Evolutionary conservation across 1,140 invertebrate species (phyloP).

Genomic region (Brachionus asplanchnoidis): DNA sequence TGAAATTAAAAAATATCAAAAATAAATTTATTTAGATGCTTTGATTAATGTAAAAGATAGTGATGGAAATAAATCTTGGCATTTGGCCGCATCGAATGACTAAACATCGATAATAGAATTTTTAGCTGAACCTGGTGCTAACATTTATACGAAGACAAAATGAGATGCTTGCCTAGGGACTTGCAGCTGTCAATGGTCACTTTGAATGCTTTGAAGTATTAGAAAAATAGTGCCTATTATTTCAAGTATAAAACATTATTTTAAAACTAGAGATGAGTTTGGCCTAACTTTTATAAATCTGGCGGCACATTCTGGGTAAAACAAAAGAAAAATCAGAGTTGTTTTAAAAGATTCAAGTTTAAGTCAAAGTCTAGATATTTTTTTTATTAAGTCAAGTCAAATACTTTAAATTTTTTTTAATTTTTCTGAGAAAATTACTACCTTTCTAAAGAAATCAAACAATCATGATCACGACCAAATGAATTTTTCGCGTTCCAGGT

Average conservation of each 20-base stretch:
- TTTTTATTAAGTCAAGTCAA: too few species aligned
- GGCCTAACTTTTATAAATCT: slow-evolving; percentile 62
- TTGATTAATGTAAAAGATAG: neutral
- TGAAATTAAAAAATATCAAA: neutral
- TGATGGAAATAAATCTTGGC: neutral
- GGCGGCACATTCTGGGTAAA: slow-evolving; percentile 62
- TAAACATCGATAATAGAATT: slow-evolving; percentile 1
- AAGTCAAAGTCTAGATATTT: too few species aligned
- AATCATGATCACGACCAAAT: too few species aligned
- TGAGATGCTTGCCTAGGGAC: slow-evolving; percentile 63
- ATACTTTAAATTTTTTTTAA: too few species aligned
- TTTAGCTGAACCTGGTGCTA: slow-evolving; percentile 22
- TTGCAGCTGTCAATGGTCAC: slow-evolving; percentile 64
- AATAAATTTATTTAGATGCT: neutral
- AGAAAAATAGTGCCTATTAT: neutral
- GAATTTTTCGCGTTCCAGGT: too few species aligned
- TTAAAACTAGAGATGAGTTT: slow-evolving; percentile 58
- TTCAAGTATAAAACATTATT: slow-evolving; percentile 43
- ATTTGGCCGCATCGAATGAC: slow-evolving; percentile 27
- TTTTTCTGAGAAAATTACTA: too few species aligned
- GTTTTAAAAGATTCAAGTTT: too few species aligned
- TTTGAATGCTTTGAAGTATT: slow-evolving; percentile 58
- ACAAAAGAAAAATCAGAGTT: neutral
- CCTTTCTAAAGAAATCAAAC: too few species aligned
- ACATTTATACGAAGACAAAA: slow-evolving; percentile 47